Percentiles rank a stretch among this genome's conserved stretches.
Conservation (phyloP, 2,113 vertebrate species). For the Paracanthobrama guichenoti region DNA sequence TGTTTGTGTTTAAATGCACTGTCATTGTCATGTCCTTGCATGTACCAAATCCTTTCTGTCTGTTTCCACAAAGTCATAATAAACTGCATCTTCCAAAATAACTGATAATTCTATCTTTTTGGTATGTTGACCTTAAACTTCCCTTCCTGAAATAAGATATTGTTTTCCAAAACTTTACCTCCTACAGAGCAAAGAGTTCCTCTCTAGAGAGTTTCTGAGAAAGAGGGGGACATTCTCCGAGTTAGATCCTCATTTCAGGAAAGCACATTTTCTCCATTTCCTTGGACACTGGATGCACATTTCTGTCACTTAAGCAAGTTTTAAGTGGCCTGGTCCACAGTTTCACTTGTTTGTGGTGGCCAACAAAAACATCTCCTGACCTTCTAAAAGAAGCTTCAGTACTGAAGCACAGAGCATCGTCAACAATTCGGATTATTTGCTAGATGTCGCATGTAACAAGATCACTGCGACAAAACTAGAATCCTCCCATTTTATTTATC, state of each 20-base stretch:
- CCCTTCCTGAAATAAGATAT: slow-evolving; percentile 28
- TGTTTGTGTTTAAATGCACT: slow-evolving; percentile 1
- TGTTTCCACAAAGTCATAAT: background rate
- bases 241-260: background rate
- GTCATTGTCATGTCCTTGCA: background rate
- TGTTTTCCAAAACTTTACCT: slow-evolving; percentile 37
- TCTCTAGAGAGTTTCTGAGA: slow-evolving; percentile 27
- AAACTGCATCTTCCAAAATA: background rate
- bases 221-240: slow-evolving; percentile 8
- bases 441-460: background rate
- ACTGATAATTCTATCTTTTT: background rate
- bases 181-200: background rate
- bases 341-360: background rate
- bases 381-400: background rate
- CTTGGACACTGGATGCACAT: background rate
- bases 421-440: background rate
- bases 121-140: slow-evolving; percentile 13
- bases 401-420: background rate
- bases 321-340: background rate
- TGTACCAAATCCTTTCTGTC: background rate
- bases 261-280: background rate
- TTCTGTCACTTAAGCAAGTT: background rate
- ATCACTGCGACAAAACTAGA: background rate
- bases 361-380: background rate
- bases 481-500: background rate